Base-by-base conservation (phyloP, 2,888 invertebrate species). In the Epinotia bilunana region DNA sequence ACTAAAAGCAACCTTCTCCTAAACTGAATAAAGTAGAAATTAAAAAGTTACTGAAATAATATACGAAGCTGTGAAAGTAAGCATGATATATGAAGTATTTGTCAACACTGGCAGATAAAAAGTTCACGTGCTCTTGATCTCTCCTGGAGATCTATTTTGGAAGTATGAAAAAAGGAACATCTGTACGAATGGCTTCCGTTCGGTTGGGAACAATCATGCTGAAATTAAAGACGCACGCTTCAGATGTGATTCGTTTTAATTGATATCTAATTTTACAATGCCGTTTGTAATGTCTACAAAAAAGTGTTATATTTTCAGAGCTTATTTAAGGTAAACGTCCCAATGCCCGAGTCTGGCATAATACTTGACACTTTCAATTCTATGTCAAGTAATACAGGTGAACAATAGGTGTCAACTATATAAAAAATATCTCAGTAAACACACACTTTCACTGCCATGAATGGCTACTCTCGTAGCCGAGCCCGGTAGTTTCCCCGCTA, bases 111-210 rank as follows among this genome's bases (percentile, higher is more conserved):
- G 77, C 76, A 79, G 77, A 80, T 81, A 84, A 86, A 83, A 83
- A 81, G 76, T 78, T 78, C 79, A 81, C 80, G 79, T 81, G 76
- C 78, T 79, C 79, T 83, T 78, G 77, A 77, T 77, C 73, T 82
- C 79, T 57, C 74, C 69, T 49, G 69, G 58, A 69, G 64, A 64
- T 85, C 85, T 88, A 88, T 87, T 88, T 87, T 81, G 68, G 83
- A 82, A 81, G 77, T 69, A 73, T 77, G 75, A 76, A 80, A 86
- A 83, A 78, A 77, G 70, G 78, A 82, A 84, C 87, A 87, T 87
- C 86, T 88, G 86, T 83, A 82, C 79, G 80, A 80, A 82, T 80
- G 79, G 82, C 86, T 87, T 89, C 89, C 87, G 85, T 81, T 83
- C 80, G 72, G 80, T 79, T 82, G 80, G 84, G 86, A 87, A 87